Percentiles rank a stretch among this genome's conserved stretches.
These are phyloP conservation scores for Trigoniulus corallinus DNA, from an alignment of 1,140 invertebrate species.

Conservation along the genomic window DNA sequence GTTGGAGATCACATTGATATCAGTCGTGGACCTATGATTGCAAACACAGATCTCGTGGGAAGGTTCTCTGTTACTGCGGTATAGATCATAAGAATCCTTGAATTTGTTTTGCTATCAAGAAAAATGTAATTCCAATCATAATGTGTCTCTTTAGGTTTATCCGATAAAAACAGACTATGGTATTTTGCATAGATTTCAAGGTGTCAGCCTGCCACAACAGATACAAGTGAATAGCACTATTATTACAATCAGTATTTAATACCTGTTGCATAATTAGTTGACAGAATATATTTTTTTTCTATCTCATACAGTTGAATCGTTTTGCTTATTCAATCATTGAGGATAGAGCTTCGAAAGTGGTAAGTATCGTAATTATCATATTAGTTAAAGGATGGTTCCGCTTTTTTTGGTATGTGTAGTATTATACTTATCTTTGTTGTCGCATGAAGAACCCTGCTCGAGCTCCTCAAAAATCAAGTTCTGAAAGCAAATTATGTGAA, in stretches of 20 bases:
- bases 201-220: conserved; percentile 60
- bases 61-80: conserved; percentile 50
- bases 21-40: conserved; percentile 74
- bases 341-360: background rate
- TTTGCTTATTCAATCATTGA: background rate
- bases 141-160: conserved; percentile 34
- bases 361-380: too few species aligned
- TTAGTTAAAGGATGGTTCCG: too few species aligned
- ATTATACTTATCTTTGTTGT: too few species aligned
- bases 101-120: conserved; percentile 11
- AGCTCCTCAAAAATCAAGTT: too few species aligned
- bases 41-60: conserved; percentile 52
- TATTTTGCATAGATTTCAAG: conserved; percentile 70
- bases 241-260: too few species aligned
- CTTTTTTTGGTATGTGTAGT: too few species aligned
- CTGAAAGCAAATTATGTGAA: too few species aligned
- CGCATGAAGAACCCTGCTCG: too few species aligned
- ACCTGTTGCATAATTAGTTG: background rate
- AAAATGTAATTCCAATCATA: conserved; percentile 1
- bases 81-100: conserved; percentile 17
- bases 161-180: conserved; percentile 39
- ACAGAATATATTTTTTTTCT: background rate
- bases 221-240: conserved; percentile 39
- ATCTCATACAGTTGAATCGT: background rate
- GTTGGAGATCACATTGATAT: conserved; percentile 76